Evolutionary conservation across 2,888 invertebrate genomes (phyloP).

Genomic region (Troides aeacus): DNA sequence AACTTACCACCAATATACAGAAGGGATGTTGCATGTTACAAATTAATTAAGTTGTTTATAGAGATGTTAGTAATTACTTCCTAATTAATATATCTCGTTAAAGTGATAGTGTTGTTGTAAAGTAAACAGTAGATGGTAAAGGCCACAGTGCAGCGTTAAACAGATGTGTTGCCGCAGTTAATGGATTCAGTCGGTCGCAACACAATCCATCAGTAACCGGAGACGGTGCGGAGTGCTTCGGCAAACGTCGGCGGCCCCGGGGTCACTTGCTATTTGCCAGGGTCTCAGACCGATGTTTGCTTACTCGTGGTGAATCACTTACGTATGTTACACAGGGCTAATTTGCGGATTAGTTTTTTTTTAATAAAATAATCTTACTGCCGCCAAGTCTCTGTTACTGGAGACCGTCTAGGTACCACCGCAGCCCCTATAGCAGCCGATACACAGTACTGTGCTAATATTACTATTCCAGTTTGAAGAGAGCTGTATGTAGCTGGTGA

Average conservation of each 20-base stretch:
- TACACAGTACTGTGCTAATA: no score
- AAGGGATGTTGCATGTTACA: no score
- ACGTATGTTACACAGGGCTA: not conserved
- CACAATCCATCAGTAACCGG: slow-evolving; percentile 23
- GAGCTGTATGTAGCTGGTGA: no score
- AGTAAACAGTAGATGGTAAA: not conserved
- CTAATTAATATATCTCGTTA: no score
- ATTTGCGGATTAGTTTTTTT: not conserved
- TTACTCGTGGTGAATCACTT: not conserved
- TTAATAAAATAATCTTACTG: not conserved
- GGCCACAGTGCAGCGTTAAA: not conserved
- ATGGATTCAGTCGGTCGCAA: slow-evolving; percentile 10
- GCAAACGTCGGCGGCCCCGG: slow-evolving; percentile 12
- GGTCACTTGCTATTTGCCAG: slow-evolving; percentile 18
- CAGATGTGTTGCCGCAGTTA: not conserved
- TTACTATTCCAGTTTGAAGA: no score
- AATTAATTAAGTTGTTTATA: no score
- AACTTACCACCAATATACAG: no score
- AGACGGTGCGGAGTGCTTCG: slow-evolving; percentile 15
- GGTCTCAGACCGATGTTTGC: slow-evolving; percentile 10
- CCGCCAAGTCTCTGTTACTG: no score
- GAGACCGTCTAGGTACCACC: no score
- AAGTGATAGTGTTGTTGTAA: no score
- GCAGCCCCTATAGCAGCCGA: no score
- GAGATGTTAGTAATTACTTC: no score